Base-by-base conservation (phyloP, 2,797 vertebrate species). In the Mus caroli region DNA sequence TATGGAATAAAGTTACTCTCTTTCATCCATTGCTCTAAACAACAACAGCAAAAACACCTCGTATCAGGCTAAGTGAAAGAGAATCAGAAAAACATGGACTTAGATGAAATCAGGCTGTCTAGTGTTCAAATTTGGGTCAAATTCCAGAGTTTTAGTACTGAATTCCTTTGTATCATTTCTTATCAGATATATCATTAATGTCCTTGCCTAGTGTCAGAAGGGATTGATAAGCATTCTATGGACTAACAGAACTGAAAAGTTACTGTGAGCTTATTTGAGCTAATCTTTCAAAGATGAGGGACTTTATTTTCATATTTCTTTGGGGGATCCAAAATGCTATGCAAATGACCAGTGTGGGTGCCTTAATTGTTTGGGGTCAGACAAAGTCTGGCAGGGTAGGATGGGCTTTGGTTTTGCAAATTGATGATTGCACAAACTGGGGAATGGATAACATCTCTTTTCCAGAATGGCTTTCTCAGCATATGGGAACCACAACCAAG, bases 391-490 rank as follows among this genome's bases (percentile, higher is more conserved):
- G 86, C 89, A 94, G 79, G 58, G 34, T 11, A 24, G 31, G 14
- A 87, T 52, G 80, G 92, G 54, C 82, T 97, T 96, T 92, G 96
- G 95, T 90, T 97, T 97, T 96, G 92, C 40, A 97, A 98, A 96
- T 14, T 83, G 91, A 90, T 88, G 97, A 95, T 89, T 96, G 62
- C 75, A 83, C 85, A 93, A 92, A 34, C n/a, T 73, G 91, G 92
- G 93, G 77, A 80, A 71, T 84, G 88, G 90, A 22, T 86, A 69
- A 24, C 85, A 82, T 64, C 54, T 80, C 64, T 91, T 73, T 89
- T 95, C 60, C 56, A 95, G 94, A 96, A 95, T 43, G 54, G 50
- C 96, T 94, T 97, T 96, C 95, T 97, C 69, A 94, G 95, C 73
- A n/a, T 73, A 88, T 15, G 52, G 80, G 78, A 95, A 94, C 96